These are phyloP conservation scores for Sparidentex hasta DNA, from an alignment of 2,797 vertebrate species.

Conservation along the genomic window DNA sequence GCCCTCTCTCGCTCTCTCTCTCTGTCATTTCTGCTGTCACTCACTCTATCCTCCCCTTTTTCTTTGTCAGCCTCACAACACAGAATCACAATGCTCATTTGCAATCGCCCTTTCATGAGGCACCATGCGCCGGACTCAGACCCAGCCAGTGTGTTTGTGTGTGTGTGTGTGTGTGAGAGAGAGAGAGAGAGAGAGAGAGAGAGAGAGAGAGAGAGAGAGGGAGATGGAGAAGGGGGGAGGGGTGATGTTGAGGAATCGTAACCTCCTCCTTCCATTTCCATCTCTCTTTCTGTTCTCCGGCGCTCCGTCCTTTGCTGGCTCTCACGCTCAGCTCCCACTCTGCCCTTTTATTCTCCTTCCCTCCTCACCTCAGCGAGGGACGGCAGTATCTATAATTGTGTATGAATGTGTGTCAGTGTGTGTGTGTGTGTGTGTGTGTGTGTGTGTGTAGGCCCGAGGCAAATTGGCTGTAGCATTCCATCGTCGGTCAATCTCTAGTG, in stretches of 20 bases:
- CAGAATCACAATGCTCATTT: conserved; percentile 79
- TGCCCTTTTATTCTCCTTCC: conserved; percentile 43
- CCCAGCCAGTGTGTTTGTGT: conserved; percentile 37
- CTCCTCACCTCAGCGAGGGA: conserved; percentile 49
- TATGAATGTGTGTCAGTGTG: conserved; percentile 28
- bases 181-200: not conserved
- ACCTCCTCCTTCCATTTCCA: conserved; percentile 58
- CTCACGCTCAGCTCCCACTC: conserved; percentile 36
- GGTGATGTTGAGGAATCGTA: conserved; percentile 50
- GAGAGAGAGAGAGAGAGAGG: not conserved
- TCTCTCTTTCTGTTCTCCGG: conserved; percentile 50
- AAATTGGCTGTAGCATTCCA: conserved; percentile 67
- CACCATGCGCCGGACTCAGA: conserved; percentile 53
- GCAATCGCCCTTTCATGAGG: conserved; percentile 74
- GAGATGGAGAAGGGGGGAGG: conserved; percentile 62
- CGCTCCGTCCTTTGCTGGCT: conserved; percentile 29
- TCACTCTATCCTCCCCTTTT: conserved; percentile 43
- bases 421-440: conserved; percentile 37
- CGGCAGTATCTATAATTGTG: conserved; percentile 22
- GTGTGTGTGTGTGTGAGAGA: conserved; percentile 17
- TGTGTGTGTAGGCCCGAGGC: conserved; percentile 39
- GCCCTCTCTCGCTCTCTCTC: not conserved
- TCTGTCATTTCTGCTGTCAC: conserved; percentile 25
- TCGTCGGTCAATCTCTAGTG: conserved; percentile 62
- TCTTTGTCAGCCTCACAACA: conserved; percentile 64